Evolutionary conservation across 2,888 invertebrate genomes (phyloP).

Genomic region (Pollenia griseotomentosa): DNA sequence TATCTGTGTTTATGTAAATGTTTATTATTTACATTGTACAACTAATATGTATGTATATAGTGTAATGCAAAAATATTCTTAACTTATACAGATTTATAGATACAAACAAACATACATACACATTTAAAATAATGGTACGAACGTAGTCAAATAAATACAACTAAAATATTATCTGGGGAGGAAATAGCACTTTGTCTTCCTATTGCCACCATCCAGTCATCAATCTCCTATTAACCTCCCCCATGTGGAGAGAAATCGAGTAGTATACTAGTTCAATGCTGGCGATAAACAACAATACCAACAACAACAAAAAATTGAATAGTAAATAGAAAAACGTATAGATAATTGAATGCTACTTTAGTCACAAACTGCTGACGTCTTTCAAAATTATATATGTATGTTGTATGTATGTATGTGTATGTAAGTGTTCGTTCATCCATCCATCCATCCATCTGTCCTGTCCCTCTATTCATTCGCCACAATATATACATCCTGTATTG

Average conservation of each 20-base stretch:
- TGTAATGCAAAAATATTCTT: constrained; percentile 41
- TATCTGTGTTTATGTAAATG: constrained; percentile 9
- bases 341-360: constrained; percentile 55
- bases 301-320: background rate
- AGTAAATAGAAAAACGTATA: constrained; percentile 22
- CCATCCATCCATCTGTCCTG: background rate
- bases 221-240: background rate
- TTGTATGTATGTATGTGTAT: background rate
- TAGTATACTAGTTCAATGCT: background rate
- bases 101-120: background rate
- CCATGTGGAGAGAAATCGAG: background rate
- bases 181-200: constrained; percentile 37
- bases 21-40: constrained; percentile 40
- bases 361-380: constrained; percentile 56
- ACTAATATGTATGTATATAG: constrained; percentile 14
- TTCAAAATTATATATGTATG: constrained; percentile 18
- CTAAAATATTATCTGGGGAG: constrained; percentile 43
- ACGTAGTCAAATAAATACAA: constrained; percentile 13
- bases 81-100: background rate
- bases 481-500: background rate
- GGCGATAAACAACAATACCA: background rate
- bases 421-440: background rate
- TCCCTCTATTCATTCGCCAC: background rate
- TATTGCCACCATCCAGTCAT: background rate
- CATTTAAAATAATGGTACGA: constrained; percentile 1